Base-by-base conservation (phyloP, 2,888 invertebrate genomes). In the Hermaeophaga mercurialis region DNA sequence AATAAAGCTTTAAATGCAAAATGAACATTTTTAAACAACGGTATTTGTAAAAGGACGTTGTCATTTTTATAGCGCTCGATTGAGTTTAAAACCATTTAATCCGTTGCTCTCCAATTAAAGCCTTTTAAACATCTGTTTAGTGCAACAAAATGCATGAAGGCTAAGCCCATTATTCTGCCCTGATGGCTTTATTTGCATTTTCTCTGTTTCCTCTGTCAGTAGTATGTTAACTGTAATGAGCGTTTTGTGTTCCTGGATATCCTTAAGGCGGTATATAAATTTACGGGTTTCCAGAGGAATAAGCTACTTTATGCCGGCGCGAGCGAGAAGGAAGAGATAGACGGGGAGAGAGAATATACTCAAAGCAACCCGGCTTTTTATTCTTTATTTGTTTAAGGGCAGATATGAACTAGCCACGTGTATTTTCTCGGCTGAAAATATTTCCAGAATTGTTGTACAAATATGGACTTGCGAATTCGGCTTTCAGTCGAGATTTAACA, bases 141-240 rank as follows among this genome's bases (percentile, higher is more conserved):
- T 54, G 54, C 54, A 54, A 54, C 45, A 54, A 54, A 36, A 38
- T 45, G 54, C 36, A 54, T 22, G 36, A 24, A 28, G 43, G 38
- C 19, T 18, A 24, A 50, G 50, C 17, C 36, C 52, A 52, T 56
- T 56, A 56, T 56, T 56, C 52, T 44, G 47, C 41, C 22, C 41
- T 46, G 41, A 46, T 52, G 41, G 47, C 46, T 56, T 45, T 56
- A 56, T 56, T 56, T 56, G 56, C 56, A 56, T 56, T 52, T 52
- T 52, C 55, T 55, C 50, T 52, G 56, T 56, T 52, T 52, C 34
- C 44, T 38, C 18, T 43, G 50, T 38, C 18, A 39, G 46, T 41
- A 39, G 52, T 52, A 52, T 39, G 52, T 52, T 56, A 52, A 52
- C 14, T 39, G 31, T 52, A 56, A 56, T 52, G 56, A 56, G 52